Evolutionary conservation across 1,140 invertebrate species (phyloP).

Genomic region (Alviniconcha marisindica): DNA sequence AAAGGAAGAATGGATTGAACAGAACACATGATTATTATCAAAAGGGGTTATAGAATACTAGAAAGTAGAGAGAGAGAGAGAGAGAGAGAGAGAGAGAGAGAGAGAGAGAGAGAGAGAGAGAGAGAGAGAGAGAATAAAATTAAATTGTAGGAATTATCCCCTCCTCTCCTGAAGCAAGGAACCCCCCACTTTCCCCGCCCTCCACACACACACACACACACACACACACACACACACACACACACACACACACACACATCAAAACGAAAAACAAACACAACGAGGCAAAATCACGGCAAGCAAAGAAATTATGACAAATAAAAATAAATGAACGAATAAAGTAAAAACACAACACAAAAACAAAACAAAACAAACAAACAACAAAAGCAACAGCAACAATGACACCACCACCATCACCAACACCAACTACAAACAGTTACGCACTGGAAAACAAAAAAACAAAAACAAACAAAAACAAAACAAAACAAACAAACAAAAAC

Average conservation of each 20-base stretch:
- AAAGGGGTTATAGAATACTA: no score
- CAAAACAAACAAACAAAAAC: background rate
- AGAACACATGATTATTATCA: no score
- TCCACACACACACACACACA: no score
- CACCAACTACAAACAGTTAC: background rate
- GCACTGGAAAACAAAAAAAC: background rate
- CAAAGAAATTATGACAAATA: no score
- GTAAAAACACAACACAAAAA: background rate
- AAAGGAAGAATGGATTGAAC: background rate
- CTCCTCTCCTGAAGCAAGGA: no score
- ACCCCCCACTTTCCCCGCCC: no score
- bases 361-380: slow-evolving; percentile 5
- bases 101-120: slow-evolving; percentile 32
- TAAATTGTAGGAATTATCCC: background rate
- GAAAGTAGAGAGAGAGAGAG: slow-evolving; percentile 5
- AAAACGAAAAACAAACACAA: background rate
- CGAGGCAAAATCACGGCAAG: no score
- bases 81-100: slow-evolving; percentile 31
- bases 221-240: background rate
- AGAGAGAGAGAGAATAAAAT: slow-evolving; percentile 22
- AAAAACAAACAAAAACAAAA: background rate
- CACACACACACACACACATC: background rate
- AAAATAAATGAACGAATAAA: no score
- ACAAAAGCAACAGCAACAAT: background rate
- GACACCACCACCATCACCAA: background rate